Conservation (phyloP, 2,113 vertebrate species). For the Pavo muticus region DNA sequence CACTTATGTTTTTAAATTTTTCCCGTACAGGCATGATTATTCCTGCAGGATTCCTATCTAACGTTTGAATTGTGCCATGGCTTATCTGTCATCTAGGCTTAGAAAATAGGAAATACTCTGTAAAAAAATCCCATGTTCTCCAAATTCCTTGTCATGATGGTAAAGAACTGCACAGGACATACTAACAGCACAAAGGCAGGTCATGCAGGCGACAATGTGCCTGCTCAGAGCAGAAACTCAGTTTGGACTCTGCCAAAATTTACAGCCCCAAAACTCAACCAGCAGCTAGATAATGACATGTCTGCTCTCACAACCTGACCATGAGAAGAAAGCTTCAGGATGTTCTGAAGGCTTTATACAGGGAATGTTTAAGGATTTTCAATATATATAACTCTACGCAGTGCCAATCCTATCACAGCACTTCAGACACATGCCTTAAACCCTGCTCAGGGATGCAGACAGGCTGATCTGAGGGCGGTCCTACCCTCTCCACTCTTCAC, state of each 20-base stretch:
- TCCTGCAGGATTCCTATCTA: neutral
- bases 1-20: neutral
- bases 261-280: neutral
- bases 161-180: neutral
- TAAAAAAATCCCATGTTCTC: neutral
- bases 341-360: neutral
- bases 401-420: neutral
- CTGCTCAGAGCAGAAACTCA: neutral
- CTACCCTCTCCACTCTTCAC: neutral
- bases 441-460: neutral
- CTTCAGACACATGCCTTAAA: neutral
- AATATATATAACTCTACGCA: neutral
- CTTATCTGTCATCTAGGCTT: neutral
- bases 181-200: neutral
- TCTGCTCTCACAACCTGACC: rapidly evolving
- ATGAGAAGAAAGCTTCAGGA: neutral
- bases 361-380: neutral
- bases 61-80: neutral
- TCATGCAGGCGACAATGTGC: neutral
- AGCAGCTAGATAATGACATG: neutral
- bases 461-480: neutral
- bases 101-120: neutral
- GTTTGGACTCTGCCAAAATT: neutral
- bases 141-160: neutral
- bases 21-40: neutral